These are phyloP conservation scores for Drosophila orosa DNA, from an alignment of 1,140 invertebrate genomes.

Conservation along the genomic window DNA sequence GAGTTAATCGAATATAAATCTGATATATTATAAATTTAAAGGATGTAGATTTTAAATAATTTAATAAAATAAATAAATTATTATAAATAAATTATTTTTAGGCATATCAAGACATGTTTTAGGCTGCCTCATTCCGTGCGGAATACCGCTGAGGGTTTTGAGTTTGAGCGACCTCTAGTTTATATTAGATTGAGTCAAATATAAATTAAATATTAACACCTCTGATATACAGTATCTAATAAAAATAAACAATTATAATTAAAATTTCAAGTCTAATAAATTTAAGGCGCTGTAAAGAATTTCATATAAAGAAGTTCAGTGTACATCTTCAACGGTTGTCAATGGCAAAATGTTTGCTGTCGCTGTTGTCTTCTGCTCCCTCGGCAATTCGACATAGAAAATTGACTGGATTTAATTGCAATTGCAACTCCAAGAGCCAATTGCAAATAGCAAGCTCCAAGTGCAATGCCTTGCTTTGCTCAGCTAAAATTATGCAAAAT, in stretches of 20 bases:
- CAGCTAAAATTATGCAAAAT: conserved; percentile 69
- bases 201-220: too few relatives aligned
- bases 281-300: not conserved
- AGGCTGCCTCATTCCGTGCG: too few relatives aligned
- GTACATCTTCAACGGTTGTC: conserved; percentile 25
- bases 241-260: not conserved
- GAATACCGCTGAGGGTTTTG: too few relatives aligned
- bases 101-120: too few relatives aligned
- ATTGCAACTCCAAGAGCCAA: conserved; percentile 37
- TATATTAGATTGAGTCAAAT: too few relatives aligned
- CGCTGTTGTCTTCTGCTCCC: conserved; percentile 25
- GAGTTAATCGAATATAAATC: too few relatives aligned
- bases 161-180: too few relatives aligned
- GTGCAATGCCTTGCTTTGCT: conserved; percentile 52
- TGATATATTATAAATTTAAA: too few relatives aligned
- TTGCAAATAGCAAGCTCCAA: conserved; percentile 38
- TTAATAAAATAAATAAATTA: too few relatives aligned
- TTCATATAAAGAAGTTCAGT: not conserved
- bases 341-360: conserved; percentile 51
- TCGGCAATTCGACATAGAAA: conserved; percentile 54
- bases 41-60: too few relatives aligned
- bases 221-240: too few relatives aligned
- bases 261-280: not conserved
- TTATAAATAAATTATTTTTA: too few relatives aligned
- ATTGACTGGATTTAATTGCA: conserved; percentile 77